phyloP scores from a whole-genome alignment of 1,140 invertebrate species.

The Penaeus chinensis region DNA sequence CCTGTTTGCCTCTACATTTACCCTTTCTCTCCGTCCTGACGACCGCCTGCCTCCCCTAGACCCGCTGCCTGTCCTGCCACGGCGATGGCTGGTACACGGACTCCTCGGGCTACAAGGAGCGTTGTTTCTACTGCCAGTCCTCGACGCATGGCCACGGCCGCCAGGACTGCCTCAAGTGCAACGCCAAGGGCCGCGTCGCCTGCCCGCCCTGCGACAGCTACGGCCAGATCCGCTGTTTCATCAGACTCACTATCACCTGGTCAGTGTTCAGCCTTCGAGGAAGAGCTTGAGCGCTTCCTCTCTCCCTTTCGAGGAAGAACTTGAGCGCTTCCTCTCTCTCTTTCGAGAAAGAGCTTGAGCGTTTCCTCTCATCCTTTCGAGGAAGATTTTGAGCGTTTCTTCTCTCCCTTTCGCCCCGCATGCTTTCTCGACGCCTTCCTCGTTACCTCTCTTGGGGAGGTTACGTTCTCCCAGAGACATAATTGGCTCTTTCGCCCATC shows the following conservation, averaged over 20 bases:
- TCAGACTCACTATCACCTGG: constrained; percentile 72
- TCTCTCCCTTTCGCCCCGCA: too few relatives aligned
- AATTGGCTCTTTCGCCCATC: too few relatives aligned
- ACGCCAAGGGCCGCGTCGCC: constrained; percentile 69
- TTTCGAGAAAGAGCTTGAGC: neutral
- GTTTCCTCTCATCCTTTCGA: neutral
- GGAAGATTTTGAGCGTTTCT: neutral
- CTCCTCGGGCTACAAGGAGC: constrained; percentile 68
- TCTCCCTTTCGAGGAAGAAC: neutral
- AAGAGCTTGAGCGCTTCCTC: neutral
- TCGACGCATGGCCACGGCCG: constrained; percentile 69
- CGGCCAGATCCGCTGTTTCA: constrained; percentile 71
- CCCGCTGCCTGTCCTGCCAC: constrained; percentile 69
- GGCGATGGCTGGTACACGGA: constrained; percentile 69
- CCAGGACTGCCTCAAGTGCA: constrained; percentile 70
- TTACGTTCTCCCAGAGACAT: too few relatives aligned
- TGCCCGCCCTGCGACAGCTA: constrained; percentile 70
- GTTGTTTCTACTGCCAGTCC: constrained; percentile 70
- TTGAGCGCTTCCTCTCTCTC: neutral
- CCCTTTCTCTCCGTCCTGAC: neutral
- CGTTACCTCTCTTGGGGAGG: too few relatives aligned
- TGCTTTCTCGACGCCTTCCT: too few relatives aligned
- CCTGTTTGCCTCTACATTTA: neutral
- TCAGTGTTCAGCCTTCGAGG: constrained; percentile 64
- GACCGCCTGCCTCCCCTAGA: constrained; percentile 63